Percentiles rank a stretch among this genome's conserved stretches.
Conservation (phyloP, 1,140 invertebrate genomes). For the Drosophila erecta region DNA sequence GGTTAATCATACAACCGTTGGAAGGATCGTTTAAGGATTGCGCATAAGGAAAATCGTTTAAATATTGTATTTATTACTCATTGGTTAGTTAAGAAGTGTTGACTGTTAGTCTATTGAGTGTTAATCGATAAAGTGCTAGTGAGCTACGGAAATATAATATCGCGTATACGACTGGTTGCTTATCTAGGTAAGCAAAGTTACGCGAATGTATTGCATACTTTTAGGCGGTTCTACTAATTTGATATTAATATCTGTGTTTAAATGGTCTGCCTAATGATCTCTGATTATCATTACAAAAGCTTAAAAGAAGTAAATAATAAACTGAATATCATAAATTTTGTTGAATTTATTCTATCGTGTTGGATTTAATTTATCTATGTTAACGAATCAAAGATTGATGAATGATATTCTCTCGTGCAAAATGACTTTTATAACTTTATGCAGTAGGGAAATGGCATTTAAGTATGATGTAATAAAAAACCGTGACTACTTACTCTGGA, state of each 20-base stretch:
- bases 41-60: slow-evolving; percentile 1
- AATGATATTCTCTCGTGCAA: not conserved
- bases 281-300: not conserved
- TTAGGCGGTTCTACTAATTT: not conserved
- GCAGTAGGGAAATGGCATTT: slow-evolving; percentile 3
- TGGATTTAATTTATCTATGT: not conserved
- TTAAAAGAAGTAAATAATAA: not conserved
- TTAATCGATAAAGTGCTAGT: not conserved
- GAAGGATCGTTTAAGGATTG: not conserved
- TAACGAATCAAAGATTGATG: not conserved
- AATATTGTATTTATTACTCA: not conserved
- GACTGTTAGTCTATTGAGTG: not conserved
- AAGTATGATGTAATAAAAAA: not conserved
- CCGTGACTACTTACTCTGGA: slow-evolving; percentile 86
- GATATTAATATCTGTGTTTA: not conserved
- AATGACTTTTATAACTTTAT: not conserved
- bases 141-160: not conserved
- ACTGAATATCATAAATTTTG: not conserved
- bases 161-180: not conserved
- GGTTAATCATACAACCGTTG: slow-evolving; percentile 12
- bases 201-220: not conserved
- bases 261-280: not conserved
- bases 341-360: not conserved
- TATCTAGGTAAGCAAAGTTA: not conserved
- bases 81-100: not conserved